Evolutionary conservation across 2,888 invertebrate species (phyloP), one percentile per base, ranked within the genome.

Genomic region (Meganola albula): DNA sequence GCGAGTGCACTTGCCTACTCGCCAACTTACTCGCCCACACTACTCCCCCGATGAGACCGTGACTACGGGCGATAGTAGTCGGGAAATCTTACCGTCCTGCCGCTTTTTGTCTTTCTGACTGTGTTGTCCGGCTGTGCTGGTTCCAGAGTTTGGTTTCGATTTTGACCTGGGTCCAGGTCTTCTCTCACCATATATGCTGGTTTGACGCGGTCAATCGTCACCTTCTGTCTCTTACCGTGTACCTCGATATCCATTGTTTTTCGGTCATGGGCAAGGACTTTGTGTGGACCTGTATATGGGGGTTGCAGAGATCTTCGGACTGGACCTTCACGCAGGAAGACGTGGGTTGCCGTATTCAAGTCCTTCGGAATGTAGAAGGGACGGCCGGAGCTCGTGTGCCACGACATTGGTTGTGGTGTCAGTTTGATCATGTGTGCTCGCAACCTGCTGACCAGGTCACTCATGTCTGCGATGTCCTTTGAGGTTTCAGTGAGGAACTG

Each of bases 321-420:
- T 41, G 52, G 6, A 40, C 52, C 47, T 7, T 48, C 37, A 2
- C 53, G 25, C 1, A 56, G 24, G 22, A 48, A 53, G 2, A 53
- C 52, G 14, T 47, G 36, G 1, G 16, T 26, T 7, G 38, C 9
- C 0, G 45, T 44, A 1, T 24, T 14, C 1, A 54, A 30, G 9
- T 52, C 50, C 16, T 49, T 48, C 4, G 29, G 40, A 0, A 52
- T n/a, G 24, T 40, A 52, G 5, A 40, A 27, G 3, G 18, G 8
- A 3, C 11, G n/a, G 18, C 24, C 14, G 10, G 16, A 9, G 7
- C 21, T 21, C 2, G 9, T 16, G 12, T 51, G 48, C 4, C 42
- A 32, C 4, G 30, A 25, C 4, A 30, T 30, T 9, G 35, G 29
- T 18, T 12, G 21, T 1, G 34, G 34, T 3, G 18, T 3, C 4